These are phyloP conservation scores for Tympanoctomys barrerae DNA, from an alignment of 2,797 vertebrate genomes.

Conservation along the genomic window DNA sequence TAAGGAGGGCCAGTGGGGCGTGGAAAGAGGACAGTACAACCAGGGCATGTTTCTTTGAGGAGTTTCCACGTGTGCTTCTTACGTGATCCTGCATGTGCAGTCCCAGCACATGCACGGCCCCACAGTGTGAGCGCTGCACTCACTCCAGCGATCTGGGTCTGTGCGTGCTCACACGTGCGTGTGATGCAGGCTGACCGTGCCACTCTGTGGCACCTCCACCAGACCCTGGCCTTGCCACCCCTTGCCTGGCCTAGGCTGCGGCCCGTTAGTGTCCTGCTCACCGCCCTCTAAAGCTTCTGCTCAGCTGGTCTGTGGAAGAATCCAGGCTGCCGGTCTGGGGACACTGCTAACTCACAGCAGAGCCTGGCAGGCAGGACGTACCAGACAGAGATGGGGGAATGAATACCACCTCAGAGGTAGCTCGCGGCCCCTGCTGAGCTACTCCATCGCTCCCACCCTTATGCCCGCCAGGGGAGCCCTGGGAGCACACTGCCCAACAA, in stretches of 20 bases:
- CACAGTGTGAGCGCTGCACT: rapidly evolving
- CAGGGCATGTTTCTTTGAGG: neutral
- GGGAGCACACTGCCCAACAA: neutral
- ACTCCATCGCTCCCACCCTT: rapidly evolving
- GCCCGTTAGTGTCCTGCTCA: neutral
- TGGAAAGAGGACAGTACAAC: too few species aligned
- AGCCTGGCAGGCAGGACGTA: neutral
- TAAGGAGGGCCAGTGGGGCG: rapidly evolving
- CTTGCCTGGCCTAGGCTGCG: neutral
- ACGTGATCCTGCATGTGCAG: rapidly evolving
- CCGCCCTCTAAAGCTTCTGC: neutral
- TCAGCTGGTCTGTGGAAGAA: neutral
- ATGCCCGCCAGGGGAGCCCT: neutral
- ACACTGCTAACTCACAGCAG: rapidly evolving
- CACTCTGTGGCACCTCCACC: neutral
- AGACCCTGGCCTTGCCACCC: neutral
- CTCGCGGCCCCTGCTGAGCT: neutral
- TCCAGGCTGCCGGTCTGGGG: neutral
- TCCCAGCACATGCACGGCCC: neutral
- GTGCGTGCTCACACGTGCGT: neutral
- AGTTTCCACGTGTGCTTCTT: neutral
- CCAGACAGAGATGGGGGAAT: rapidly evolving
- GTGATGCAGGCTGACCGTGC: too few species aligned
- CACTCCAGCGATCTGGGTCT: rapidly evolving
- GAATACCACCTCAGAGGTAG: rapidly evolving